Evolutionary conservation across 2,888 invertebrate species (phyloP), one percentile per base, ranked within the genome.

Genomic region (Hofmannophila pseudospretella): DNA sequence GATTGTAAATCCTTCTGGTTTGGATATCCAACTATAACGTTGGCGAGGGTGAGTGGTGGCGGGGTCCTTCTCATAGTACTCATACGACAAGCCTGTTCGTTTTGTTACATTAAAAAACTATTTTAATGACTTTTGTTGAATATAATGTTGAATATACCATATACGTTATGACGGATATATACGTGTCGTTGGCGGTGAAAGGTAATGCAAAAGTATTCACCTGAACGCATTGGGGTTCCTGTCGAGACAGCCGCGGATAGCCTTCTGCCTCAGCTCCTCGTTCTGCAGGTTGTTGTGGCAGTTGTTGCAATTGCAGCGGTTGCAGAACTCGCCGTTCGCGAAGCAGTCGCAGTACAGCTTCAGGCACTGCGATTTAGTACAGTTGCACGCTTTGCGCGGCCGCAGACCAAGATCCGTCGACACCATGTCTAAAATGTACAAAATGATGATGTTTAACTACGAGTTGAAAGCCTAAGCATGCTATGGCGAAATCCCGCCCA

Each of bases 271-370:
- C 52, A 97, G 94, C 57, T 97, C 97, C 72, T 99, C 99, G 67
- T 97, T 96, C 42, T 95, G 94, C 49, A 99, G 86, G 84, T 99
- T 99, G 68, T 99, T 99, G 58, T 92, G 96, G 74, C 99, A 99
- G 81, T 98, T 97, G 74, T 93, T 94, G 78, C 99, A 99, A 72
- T 99, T 99, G 85, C 99, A 99, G 75, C 92, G 93, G 75, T 96
- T 94, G 85, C 99, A 99, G 81, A 99, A 99, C 84, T 99, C 99
- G 2, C 98, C 99, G 84, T 98, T 99, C 3, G 99, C 99, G 88
- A 99, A 99, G 74, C 99, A 99, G 73, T 99, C 99, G 86, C 99
- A 99, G 75, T 99, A 98, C 81, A 99, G 79, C 82, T 99, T 99
- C 44, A 99, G 90, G 67, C 99, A 99, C 72, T 98, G 98, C 1